These are phyloP conservation scores for Onchidella celtica DNA, from an alignment of 2,888 invertebrate species.

Conservation along the genomic window DNA sequence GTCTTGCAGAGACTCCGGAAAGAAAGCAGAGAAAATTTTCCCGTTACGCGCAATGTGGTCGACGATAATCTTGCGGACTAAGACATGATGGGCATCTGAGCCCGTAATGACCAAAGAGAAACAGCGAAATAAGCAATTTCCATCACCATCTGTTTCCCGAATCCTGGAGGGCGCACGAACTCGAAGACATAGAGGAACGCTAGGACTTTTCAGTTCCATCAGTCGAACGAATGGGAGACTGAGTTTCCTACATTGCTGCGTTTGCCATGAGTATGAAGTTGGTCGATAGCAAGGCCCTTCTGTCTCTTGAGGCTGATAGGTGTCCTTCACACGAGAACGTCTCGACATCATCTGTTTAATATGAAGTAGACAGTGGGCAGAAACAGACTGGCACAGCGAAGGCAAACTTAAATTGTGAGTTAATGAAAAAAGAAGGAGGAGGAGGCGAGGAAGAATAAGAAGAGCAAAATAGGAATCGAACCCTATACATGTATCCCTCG, in stretches of 20 bases:
- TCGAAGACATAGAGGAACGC: neutral
- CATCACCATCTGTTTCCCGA: conserved; percentile 13
- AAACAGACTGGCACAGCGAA: no score
- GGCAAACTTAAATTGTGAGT: no score
- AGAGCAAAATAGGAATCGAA: no score
- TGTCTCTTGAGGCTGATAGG: neutral
- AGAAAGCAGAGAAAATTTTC: conserved; percentile 16
- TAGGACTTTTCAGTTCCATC: neutral
- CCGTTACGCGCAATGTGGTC: neutral
- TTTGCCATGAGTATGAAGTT: conserved; percentile 15
- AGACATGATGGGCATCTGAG: neutral
- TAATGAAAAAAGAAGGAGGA: no score
- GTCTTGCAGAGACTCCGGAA: conserved; percentile 20
- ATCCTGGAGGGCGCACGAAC: neutral
- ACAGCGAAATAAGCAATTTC: conserved; percentile 37
- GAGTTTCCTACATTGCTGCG: conserved; percentile 21
- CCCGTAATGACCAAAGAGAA: conserved; percentile 33
- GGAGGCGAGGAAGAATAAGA: no score
- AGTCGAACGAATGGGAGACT: conserved; percentile 4
- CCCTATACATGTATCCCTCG: no score
- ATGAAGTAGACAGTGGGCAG: neutral
- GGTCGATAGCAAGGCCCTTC: conserved; percentile 6
- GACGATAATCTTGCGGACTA: conserved; percentile 7
- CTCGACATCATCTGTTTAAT: neutral
- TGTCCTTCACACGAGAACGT: conserved; percentile 3